Evolutionary conservation across 2,888 invertebrate genomes (phyloP).

Genomic region (Ypsolopha sequella): DNA sequence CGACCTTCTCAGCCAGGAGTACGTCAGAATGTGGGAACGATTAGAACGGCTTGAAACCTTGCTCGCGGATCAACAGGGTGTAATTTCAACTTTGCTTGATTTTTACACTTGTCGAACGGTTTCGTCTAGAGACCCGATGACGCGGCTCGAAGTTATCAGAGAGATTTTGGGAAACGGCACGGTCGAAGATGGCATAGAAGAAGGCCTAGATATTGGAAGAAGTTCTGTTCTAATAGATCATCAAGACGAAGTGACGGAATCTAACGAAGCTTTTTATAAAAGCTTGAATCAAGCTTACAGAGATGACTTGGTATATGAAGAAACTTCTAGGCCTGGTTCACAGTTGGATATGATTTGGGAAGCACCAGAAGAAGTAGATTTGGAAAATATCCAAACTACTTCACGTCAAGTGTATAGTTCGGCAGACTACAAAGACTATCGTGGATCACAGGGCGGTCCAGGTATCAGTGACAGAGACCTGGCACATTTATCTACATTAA

Average conservation of each 20-base stretch:
- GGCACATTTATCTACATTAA: conserved; percentile 80
- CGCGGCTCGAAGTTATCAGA: conserved; percentile 71
- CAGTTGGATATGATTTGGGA: conserved; percentile 91
- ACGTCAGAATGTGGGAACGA: conserved; percentile 94
- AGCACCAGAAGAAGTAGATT: conserved; percentile 81
- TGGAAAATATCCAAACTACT: conserved; percentile 61
- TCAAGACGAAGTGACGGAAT: conserved; percentile 73
- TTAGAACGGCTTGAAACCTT: conserved; percentile 89
- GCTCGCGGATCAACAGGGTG: conserved; percentile 90
- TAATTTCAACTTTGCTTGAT: conserved; percentile 88
- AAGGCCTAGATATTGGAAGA: conserved; percentile 71
- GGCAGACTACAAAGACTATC: conserved; percentile 83
- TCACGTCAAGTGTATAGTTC: conserved; percentile 79
- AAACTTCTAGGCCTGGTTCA: conserved; percentile 75
- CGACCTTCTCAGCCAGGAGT: conserved; percentile 91
- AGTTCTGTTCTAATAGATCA: conserved; percentile 46
- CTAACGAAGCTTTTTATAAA: conserved; percentile 89
- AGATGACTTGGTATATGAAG: conserved; percentile 78
- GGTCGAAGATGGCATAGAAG: conserved; percentile 76
- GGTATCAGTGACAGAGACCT: conserved; percentile 84
- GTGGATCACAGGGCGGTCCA: conserved; percentile 75
- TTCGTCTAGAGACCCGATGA: conserved; percentile 63
- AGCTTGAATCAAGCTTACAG: conserved; percentile 90
- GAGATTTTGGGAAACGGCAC: conserved; percentile 76
- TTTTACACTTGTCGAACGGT: conserved; percentile 74